These are phyloP conservation scores for Ommatoiulus sabulosus DNA, from an alignment of 2,888 invertebrate genomes.

Conservation along the genomic window DNA sequence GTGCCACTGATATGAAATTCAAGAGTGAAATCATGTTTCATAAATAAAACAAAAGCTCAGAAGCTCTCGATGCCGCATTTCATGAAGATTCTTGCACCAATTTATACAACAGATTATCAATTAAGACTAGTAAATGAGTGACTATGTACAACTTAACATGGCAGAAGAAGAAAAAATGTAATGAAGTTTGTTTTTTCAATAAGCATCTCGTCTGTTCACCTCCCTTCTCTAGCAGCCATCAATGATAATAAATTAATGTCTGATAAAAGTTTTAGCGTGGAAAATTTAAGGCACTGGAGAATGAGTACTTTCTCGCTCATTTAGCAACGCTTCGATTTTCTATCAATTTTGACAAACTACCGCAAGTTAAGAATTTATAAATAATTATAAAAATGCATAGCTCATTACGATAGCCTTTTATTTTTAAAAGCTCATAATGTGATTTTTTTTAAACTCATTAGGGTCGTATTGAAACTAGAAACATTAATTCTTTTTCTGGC, in stretches of 20 bases:
- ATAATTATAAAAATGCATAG: constrained; percentile 38
- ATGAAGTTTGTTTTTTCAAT: background rate
- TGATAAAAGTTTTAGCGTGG: background rate
- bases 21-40: background rate
- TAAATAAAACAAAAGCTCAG: background rate
- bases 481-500: background rate
- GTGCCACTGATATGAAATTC: background rate
- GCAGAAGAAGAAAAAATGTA: constrained; percentile 30
- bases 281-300: constrained; percentile 4
- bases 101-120: constrained; percentile 23
- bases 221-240: constrained; percentile 30
- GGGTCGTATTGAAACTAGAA: background rate
- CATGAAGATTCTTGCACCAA: constrained; percentile 40
- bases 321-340: background rate
- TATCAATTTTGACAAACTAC: background rate
- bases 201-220: constrained; percentile 36
- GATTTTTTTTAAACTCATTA: background rate
- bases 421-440: background rate
- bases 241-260: background rate
- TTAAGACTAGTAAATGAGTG: constrained; percentile 42
- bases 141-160: constrained; percentile 36
- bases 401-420: background rate
- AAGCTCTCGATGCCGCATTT: constrained; percentile 43
- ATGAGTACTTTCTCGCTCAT: background rate
- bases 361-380: background rate